Percentiles rank a stretch among this genome's conserved stretches.
Evolutionary conservation across 2,888 invertebrate species (phyloP).

Genomic region (Selenia dentaria): DNA sequence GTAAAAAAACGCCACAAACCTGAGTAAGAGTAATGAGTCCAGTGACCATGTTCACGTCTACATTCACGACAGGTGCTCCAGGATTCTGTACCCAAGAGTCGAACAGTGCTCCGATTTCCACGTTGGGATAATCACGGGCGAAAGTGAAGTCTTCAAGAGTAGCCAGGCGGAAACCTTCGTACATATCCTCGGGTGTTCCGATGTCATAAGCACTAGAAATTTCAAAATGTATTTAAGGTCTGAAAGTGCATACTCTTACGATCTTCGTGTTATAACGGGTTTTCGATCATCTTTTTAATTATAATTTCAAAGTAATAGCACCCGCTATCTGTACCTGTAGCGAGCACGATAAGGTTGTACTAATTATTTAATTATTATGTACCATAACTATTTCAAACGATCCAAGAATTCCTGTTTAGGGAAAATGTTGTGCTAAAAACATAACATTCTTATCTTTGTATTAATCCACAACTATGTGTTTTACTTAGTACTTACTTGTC

Average conservation of each 20-base stretch:
- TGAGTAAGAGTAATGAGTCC: constrained; percentile 64
- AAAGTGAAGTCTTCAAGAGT: constrained; percentile 56
- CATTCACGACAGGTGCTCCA: constrained; percentile 85
- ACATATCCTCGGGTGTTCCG: constrained; percentile 64
- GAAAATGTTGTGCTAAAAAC: no score
- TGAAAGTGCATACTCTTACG: no score
- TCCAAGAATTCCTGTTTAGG: no score
- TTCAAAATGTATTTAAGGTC: constrained; percentile 6
- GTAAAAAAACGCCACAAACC: constrained; percentile 43
- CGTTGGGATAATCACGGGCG: constrained; percentile 41
- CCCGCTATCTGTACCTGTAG: no score
- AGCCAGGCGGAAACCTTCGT: constrained; percentile 60
- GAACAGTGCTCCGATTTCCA: constrained; percentile 73
- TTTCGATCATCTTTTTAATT: no score
- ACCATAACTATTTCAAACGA: no score
- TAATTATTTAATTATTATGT: no score
- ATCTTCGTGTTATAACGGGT: no score
- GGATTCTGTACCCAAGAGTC: constrained; percentile 86
- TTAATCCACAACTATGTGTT: no score
- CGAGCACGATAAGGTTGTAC: no score
- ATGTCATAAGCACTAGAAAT: constrained; percentile 60
- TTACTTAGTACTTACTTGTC: constrained; percentile 79
- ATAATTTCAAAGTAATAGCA: no score
- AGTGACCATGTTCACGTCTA: constrained; percentile 61
- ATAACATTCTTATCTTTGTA: no score